Evolutionary conservation across 1,140 invertebrate genomes (phyloP).

Genomic region (Daktulosphaira vitifoliae): DNA sequence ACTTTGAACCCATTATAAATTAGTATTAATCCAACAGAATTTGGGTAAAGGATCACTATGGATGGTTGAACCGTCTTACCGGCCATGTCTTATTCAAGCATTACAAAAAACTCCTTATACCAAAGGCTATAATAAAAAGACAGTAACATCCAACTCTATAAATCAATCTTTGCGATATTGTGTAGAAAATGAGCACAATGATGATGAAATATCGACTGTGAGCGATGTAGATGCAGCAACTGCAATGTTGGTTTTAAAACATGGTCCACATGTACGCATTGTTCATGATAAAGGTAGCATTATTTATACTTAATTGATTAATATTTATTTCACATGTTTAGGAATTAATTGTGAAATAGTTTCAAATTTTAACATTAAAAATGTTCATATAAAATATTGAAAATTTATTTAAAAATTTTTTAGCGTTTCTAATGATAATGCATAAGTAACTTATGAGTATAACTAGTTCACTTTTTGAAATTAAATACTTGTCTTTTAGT

Average conservation of each 20-base stretch:
- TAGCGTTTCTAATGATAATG: too few species aligned
- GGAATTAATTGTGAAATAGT: too few species aligned
- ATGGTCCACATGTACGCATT: slow-evolving; percentile 50
- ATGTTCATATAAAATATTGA: too few species aligned
- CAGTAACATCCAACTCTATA: neutral
- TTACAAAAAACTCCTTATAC: slow-evolving; percentile 68
- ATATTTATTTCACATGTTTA: too few species aligned
- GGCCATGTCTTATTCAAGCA: slow-evolving; percentile 75
- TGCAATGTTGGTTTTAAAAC: slow-evolving; percentile 71
- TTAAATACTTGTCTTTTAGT: too few species aligned
- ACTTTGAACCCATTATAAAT: neutral
- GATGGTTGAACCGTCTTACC: slow-evolving; percentile 85
- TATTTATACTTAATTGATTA: too few species aligned
- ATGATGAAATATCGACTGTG: slow-evolving; percentile 20
- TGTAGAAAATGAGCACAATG: slow-evolving; percentile 7
- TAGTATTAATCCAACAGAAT: slow-evolving; percentile 49
- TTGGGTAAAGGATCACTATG: slow-evolving; percentile 89
- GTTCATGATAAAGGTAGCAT: slow-evolving; percentile 20
- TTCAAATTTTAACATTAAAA: too few species aligned
- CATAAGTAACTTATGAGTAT: too few species aligned
- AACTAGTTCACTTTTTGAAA: too few species aligned
- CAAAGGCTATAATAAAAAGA: slow-evolving; percentile 24
- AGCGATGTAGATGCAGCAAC: slow-evolving; percentile 54
- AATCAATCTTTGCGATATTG: neutral
- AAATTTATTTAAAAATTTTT: too few species aligned